Base-by-base conservation (phyloP, 2,888 invertebrate species). In the Selenia dentaria region DNA sequence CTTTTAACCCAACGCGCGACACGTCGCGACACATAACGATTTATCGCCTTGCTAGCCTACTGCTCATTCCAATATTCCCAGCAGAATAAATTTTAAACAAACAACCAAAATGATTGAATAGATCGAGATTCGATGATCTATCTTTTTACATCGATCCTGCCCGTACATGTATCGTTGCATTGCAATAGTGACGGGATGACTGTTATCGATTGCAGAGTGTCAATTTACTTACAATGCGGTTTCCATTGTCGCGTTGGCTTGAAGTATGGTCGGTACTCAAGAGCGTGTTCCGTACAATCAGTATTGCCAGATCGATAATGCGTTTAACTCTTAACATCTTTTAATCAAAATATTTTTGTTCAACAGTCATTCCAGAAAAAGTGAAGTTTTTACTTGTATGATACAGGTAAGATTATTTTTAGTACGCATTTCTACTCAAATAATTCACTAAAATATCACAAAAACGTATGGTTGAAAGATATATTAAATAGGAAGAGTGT, bases 1-100 rank as follows among this genome's bases (percentile, higher is more conserved):
- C 87, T 90, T 86, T 89, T 89, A 90, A 88, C 83, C 86, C 85
- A 85, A 83, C 86, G 80, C 67, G 87, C 87, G 88, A 88, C 89
- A 86, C 80, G 80, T 79, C 81, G 79, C 81, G 83, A 87, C 87
- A 84, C 84, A 82, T 79, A 80, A 77, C 66, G 81, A 90, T 90
- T 89, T 90, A 90, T 88, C 81, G 71, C 82, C 83, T 81, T 81
- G 84, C 88, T 88, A 87, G 82, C 72, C 74, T 84, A 88, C 87
- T 69, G 83, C 79, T 89, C 88, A 89, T 89, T 88, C 86, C 81
- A 80, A 84, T 83, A 84, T 84, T 70, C 79, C 78, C 76, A 74
- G 74, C 70, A 71, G 79, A 84, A 88, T 87, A 87, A 80, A 86
- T 81, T 80, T 74, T 68, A 59, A 72, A 81, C 78, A 75, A 76